These are phyloP conservation scores for Zonitis immaculata DNA, from an alignment of 2,888 invertebrate genomes.

Conservation along the genomic window DNA sequence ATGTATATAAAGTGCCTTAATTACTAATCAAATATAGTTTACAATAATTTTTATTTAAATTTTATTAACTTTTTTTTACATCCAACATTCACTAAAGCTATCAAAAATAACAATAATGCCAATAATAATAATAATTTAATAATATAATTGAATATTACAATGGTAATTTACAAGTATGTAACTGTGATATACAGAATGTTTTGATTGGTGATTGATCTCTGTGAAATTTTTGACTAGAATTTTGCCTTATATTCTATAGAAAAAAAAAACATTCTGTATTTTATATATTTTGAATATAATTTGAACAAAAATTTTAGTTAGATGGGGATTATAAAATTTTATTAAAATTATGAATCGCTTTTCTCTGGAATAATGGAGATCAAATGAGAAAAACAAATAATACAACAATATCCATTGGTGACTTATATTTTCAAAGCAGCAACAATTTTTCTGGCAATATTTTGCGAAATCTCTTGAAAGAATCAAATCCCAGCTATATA, in stretches of 20 bases:
- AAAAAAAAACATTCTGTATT: conserved; percentile 1
- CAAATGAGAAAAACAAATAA: not conserved
- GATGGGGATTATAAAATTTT: not conserved
- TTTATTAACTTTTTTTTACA: conserved; percentile 30
- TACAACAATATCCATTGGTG: not conserved
- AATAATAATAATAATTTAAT: not conserved
- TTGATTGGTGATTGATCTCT: not conserved
- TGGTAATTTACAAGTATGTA: not conserved
- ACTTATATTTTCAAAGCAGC: not conserved
- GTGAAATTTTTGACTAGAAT: not conserved
- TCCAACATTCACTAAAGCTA: conserved; percentile 33
- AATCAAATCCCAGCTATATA: too few relatives aligned
- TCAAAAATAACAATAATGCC: conserved; percentile 26
- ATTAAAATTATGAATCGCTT: too few relatives aligned
- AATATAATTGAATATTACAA: not conserved
- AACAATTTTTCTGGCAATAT: not conserved
- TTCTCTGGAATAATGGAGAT: not conserved
- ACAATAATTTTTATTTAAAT: conserved; percentile 22
- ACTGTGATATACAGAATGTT: not conserved
- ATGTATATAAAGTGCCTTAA: conserved; percentile 33
- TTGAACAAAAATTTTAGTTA: conserved; percentile 19
- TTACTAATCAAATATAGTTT: conserved; percentile 1
- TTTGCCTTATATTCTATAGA: too few relatives aligned
- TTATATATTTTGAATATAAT: too few relatives aligned
- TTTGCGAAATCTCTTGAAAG: not conserved